Percentiles rank a stretch among this genome's conserved stretches.
These are phyloP conservation scores for Dendrolimus kikuchii DNA, from an alignment of 1,140 invertebrate genomes.

Conservation along the genomic window DNA sequence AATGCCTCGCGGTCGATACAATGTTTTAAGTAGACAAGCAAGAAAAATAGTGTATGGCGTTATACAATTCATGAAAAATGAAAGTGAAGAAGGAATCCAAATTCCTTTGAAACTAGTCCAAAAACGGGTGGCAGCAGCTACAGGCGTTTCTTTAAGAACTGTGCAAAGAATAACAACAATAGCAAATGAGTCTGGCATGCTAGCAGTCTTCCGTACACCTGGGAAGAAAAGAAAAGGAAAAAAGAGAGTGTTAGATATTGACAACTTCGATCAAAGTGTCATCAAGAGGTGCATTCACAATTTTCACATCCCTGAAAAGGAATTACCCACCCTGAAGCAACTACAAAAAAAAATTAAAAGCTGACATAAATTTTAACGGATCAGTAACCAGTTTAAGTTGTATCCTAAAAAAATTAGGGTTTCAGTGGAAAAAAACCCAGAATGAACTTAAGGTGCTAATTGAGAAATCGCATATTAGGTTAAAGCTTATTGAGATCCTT, in stretches of 20 bases:
- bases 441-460: no score
- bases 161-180: background rate
- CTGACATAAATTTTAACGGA: slow-evolving; percentile 15
- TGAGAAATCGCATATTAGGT: no score
- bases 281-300: slow-evolving; percentile 17
- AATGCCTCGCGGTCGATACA: slow-evolving; percentile 4
- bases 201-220: slow-evolving; percentile 14
- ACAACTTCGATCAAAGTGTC: slow-evolving; percentile 18
- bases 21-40: slow-evolving; percentile 4
- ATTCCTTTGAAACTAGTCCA: background rate
- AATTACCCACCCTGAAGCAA: slow-evolving; percentile 7
- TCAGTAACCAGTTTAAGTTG: slow-evolving; percentile 9
- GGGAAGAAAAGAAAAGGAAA: slow-evolving; percentile 15
- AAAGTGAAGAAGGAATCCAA: slow-evolving; percentile 1
- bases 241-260: slow-evolving; percentile 15
- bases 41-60: slow-evolving; percentile 5
- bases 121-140: slow-evolving; percentile 2
- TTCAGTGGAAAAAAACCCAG: no score
- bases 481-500: no score
- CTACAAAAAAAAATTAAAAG: slow-evolving; percentile 9
- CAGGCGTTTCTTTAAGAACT: slow-evolving; percentile 2
- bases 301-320: no score
- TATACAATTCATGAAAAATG: slow-evolving; percentile 7
- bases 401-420: slow-evolving; percentile 10
- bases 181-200: background rate